phyloP scores from a whole-genome alignment of 2,797 vertebrate species.

The Crocidura indochinensis region DNA sequence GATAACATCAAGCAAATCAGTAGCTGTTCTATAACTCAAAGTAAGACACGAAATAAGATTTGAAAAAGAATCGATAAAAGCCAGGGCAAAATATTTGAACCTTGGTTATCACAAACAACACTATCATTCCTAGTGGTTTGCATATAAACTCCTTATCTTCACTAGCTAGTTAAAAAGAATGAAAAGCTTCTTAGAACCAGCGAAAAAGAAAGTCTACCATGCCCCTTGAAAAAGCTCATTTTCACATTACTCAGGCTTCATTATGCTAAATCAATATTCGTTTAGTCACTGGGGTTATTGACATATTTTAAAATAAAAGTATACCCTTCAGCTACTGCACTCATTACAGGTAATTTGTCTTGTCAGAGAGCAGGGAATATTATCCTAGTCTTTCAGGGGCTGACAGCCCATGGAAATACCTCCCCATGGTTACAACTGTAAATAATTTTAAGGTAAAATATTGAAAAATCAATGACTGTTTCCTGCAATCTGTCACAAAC shows the following conservation, averaged over 20 bases:
- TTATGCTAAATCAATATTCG: slow-evolving; percentile 99
- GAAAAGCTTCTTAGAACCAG: slow-evolving; percentile 91
- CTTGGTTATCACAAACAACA: slow-evolving; percentile 58
- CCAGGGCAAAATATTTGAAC: slow-evolving; percentile 56
- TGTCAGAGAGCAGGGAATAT: slow-evolving; percentile 96
- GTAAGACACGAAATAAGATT: slow-evolving; percentile 68
- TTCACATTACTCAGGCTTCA: slow-evolving; percentile 97
- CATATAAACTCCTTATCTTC: slow-evolving; percentile 88
- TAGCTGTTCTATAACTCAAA: slow-evolving; percentile 66
- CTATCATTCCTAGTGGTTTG: slow-evolving; percentile 79
- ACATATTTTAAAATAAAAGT: slow-evolving; percentile 98
- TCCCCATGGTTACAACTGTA: slow-evolving; percentile 96
- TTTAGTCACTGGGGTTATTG: slow-evolving; percentile 98
- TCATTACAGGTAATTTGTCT: slow-evolving; percentile 98
- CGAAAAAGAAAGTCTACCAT: slow-evolving; percentile 90
- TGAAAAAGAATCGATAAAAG: slow-evolving; percentile 62
- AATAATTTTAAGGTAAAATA: slow-evolving; percentile 99
- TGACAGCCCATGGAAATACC: slow-evolving; percentile 93
- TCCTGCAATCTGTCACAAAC: slow-evolving; percentile 98
- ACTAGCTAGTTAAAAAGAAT: slow-evolving; percentile 88
- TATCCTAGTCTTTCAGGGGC: slow-evolving; percentile 93
- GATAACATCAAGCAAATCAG: slow-evolving; percentile 71
- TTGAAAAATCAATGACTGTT: slow-evolving; percentile 99
- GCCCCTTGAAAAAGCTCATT: slow-evolving; percentile 94
- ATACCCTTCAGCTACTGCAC: slow-evolving; percentile 94